Percentiles rank a stretch among this genome's conserved stretches.
Conservation (phyloP, 35 echinoderm and acorn worm genomes). For the Holothuria glaberrima region DNA sequence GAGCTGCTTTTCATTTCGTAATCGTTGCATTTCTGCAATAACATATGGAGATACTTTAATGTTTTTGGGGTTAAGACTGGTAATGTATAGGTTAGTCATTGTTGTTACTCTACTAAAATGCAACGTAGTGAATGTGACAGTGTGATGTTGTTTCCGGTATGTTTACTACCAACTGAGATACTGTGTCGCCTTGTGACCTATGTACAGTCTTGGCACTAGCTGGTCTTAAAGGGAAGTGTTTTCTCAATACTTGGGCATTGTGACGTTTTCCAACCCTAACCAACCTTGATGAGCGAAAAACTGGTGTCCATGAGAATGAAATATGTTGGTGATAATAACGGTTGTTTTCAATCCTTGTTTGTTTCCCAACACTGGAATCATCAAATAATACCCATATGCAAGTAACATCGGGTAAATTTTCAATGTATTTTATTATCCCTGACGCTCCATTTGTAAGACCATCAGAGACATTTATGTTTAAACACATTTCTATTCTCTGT, state of each 20-base stretch:
- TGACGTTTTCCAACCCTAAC: conserved; percentile 1
- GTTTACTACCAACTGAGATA: not conserved
- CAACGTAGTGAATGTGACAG: conserved; percentile 43
- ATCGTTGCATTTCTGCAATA: conserved; percentile 45
- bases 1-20: conserved; percentile 10
- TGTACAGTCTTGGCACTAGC: conserved; percentile 54
- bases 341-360: conserved; percentile 4
- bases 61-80: conserved; percentile 10
- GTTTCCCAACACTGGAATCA: conserved; percentile 1
- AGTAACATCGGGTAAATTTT: no score
- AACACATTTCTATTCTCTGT: not conserved
- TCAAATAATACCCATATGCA: conserved; percentile 27
- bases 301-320: conserved; percentile 4
- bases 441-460: no score
- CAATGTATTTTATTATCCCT: no score
- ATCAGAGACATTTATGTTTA: not conserved
- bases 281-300: not conserved
- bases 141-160: not conserved
- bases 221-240: conserved; percentile 58
- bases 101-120: not conserved
- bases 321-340: not conserved
- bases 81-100: not conserved
- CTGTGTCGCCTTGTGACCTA: conserved; percentile 59
- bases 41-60: conserved; percentile 30
- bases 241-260: conserved; percentile 13